phyloP scores from a whole-genome alignment of 1,140 invertebrate species.

The Macrobrachium rosenbergii region DNA sequence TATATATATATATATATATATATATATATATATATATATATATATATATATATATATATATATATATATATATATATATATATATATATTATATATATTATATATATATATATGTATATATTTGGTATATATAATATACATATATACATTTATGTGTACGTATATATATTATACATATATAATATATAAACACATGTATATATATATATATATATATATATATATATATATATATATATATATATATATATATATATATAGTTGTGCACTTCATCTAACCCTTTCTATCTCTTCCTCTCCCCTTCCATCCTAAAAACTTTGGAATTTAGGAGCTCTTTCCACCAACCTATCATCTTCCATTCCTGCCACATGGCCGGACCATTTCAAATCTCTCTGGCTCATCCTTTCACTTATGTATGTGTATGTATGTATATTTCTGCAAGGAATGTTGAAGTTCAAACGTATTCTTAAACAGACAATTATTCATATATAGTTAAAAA shows the following conservation, averaged over 20 bases:
- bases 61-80: slow-evolving; percentile 18
- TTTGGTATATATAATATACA: no score
- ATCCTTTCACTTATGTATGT: background rate
- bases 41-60: slow-evolving; percentile 45
- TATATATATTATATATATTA: slow-evolving; percentile 14
- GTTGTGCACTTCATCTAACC: no score
- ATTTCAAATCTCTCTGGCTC: no score
- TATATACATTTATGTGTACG: slow-evolving; percentile 9
- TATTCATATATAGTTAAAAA: no score
- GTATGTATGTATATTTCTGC: no score
- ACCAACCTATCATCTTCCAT: slow-evolving; percentile 1
- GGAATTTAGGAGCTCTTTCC: slow-evolving; percentile 13
- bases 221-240: slow-evolving; percentile 14
- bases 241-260: background rate
- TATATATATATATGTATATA: slow-evolving; percentile 13
- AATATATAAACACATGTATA: slow-evolving; percentile 29
- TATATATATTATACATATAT: slow-evolving; percentile 33
- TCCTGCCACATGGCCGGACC: background rate
- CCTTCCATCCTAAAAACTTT: background rate
- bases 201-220: slow-evolving; percentile 45
- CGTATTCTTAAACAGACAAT: no score
- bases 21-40: slow-evolving; percentile 37
- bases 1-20: slow-evolving; percentile 39
- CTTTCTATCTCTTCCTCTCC: no score
- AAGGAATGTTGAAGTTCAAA: no score